These are phyloP conservation scores for Hydrotaea cyrtoneurina DNA, from an alignment of 2,888 invertebrate species.

Conservation along the genomic window DNA sequence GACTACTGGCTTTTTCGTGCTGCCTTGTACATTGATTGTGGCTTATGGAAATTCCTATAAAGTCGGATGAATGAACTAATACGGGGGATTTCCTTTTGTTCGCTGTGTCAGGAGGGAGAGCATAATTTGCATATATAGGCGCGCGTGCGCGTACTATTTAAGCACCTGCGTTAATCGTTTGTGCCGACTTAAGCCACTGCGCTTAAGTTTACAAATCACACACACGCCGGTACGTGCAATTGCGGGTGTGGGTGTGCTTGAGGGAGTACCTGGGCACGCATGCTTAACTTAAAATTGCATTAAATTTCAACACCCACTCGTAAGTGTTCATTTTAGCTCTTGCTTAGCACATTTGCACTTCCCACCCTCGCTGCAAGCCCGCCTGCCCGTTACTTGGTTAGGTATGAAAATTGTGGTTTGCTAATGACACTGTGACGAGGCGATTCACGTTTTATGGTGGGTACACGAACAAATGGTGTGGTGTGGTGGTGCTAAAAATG, in stretches of 20 bases:
- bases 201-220: slow-evolving; percentile 24
- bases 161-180: slow-evolving; percentile 53
- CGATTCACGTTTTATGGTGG: slow-evolving; percentile 1
- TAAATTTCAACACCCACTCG: slow-evolving; percentile 63
- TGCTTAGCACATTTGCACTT: slow-evolving; percentile 54
- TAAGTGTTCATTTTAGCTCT: slow-evolving; percentile 58
- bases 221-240: background rate
- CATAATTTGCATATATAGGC: slow-evolving; percentile 21
- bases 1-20: slow-evolving; percentile 25
- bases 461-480: slow-evolving; percentile 1
- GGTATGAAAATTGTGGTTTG: slow-evolving; percentile 22
- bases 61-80: slow-evolving; percentile 58
- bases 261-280: slow-evolving; percentile 13
- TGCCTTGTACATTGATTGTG: slow-evolving; percentile 33
- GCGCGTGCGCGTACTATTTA: background rate
- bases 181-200: slow-evolving; percentile 5
- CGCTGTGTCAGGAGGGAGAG: slow-evolving; percentile 3
- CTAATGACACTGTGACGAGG: slow-evolving; percentile 1
- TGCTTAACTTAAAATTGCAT: slow-evolving; percentile 52
- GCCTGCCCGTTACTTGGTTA: slow-evolving; percentile 10
- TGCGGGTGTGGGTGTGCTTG: too few relatives aligned
- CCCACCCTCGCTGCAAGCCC: background rate
- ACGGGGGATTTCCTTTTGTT: slow-evolving; percentile 50
- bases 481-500: slow-evolving; percentile 26
- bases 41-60: slow-evolving; percentile 57